Evolutionary conservation across 2,888 invertebrate species (phyloP), one percentile per base, ranked within the genome.

Genomic region (Melinaea marsaeus): DNA sequence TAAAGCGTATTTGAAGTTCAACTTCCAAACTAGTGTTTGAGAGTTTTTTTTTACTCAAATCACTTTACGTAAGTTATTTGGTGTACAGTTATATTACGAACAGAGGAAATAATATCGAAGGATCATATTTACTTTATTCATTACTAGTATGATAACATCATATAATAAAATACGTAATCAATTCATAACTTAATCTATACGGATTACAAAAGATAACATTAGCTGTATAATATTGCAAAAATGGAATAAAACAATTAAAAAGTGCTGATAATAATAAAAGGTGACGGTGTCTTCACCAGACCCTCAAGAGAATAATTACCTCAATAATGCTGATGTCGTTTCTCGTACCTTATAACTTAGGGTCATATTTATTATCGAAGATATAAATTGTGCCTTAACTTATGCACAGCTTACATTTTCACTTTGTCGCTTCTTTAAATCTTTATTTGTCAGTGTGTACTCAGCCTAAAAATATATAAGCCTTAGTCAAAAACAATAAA

Each of bases 351-450:
- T 22, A 5, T 13, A 48, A 57, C 56, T 48, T 55, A 57, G 48
- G 57, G 13, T 42, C 51, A 51, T 61, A 61, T 57, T 61, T 60
- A 47, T 55, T 61, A 61, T 61, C 57, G 42, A 22, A 4, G 51
- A 57, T 22, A 61, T 61, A 61, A 61, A 57, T 61, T 51, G 57
- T 51, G 7, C 57, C 61, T 32, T 34, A 61, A 42, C 48, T 61
- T 54, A 37, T 56, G 61, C 42, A 22, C 42, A 42, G 57, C 51
- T 51, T 51, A 9, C 11, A 51, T 51, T 51, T 51, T 51, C 2
- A 42, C 32, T 51, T 32, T 32, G 32, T 3, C 1, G 2, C 42
- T 1, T 42, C 42, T 9, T 32, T 32, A 51, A 32, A 51, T 51
- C 32, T 6, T 32, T 51, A 32, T 9, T 7, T 51, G 7, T 1